Conservation (phyloP, 2,888 invertebrate genomes). For the Barypeithes pellucidus region DNA sequence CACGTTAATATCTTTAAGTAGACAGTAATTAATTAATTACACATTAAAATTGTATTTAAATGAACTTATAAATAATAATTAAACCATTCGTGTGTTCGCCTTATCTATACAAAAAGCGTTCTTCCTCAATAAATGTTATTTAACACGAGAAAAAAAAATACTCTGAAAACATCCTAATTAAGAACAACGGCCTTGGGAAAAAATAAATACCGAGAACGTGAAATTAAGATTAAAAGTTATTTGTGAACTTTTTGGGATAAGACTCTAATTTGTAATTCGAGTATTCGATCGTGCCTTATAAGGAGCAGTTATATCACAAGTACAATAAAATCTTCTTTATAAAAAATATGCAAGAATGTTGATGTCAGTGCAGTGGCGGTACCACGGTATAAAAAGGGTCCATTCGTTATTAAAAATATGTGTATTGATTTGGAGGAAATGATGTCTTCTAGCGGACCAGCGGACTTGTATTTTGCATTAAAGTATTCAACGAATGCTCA, state of each 20-base stretch:
- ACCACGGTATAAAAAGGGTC: no score
- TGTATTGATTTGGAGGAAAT: no score
- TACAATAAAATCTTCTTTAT: slow-evolving; percentile 3
- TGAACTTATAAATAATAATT: no score
- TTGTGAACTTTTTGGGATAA: background rate
- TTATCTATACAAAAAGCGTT: background rate
- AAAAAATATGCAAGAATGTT: background rate
- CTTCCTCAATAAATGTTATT: background rate
- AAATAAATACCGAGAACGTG: slow-evolving; percentile 9
- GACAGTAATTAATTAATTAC: no score
- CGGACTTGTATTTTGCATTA: no score
- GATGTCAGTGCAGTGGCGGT: background rate
- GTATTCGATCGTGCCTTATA: slow-evolving; percentile 7
- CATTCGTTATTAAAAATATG: no score
- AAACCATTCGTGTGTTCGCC: background rate
- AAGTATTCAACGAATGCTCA: no score
- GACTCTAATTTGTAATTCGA: background rate
- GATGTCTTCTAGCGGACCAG: no score
- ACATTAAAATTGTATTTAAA: no score
- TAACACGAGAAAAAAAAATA: background rate
- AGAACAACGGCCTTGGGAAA: slow-evolving; percentile 1
- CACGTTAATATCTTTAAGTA: no score
- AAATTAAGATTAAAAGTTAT: slow-evolving; percentile 9
- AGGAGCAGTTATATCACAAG: background rate
- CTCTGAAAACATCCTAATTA: background rate